A percentile compares a stretch with the other conserved stretches of the same genome.
These are phyloP conservation scores for Salpingus planirostris DNA, from an alignment of 2,888 invertebrate species.

Conservation along the genomic window DNA sequence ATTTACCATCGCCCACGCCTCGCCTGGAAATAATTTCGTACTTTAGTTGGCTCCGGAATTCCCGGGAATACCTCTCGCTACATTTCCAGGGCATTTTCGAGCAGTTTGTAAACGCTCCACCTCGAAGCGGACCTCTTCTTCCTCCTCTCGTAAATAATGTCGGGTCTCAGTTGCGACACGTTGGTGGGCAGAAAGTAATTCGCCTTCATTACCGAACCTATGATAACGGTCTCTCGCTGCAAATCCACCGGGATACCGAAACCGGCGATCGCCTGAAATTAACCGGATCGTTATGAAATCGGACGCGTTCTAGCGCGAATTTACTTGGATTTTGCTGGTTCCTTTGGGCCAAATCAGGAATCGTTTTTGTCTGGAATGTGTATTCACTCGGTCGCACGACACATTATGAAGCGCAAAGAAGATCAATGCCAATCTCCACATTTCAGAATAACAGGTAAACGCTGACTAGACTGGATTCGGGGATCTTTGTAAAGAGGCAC, in stretches of 20 bases:
- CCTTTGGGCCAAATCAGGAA: constrained; percentile 53
- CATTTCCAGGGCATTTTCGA: constrained; percentile 17
- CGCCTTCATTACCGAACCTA: constrained; percentile 58
- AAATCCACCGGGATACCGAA: constrained; percentile 58
- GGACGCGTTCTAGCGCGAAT: constrained; percentile 26
- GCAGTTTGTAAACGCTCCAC: constrained; percentile 33
- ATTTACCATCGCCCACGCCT: constrained; percentile 53
- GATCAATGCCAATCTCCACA: no score
- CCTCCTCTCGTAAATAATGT: constrained; percentile 24
- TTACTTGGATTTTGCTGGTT: constrained; percentile 49
- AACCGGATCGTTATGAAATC: background rate
- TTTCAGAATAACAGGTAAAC: no score
- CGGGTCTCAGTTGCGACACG: constrained; percentile 48
- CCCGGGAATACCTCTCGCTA: background rate
- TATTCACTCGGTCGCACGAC: no score
- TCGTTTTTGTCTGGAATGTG: constrained; percentile 40
- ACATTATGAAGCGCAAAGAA: no score
- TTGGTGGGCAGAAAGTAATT: constrained; percentile 59
- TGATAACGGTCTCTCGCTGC: constrained; percentile 52
- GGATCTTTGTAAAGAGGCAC: no score
- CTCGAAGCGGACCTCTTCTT: constrained; percentile 30
- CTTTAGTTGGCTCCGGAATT: background rate
- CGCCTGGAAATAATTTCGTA: constrained; percentile 37
- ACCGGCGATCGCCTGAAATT: constrained; percentile 54
- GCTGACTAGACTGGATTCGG: no score